Percentiles rank a stretch among this genome's conserved stretches.
Conservation (phyloP, 2,113 vertebrate species). For the Caranx melampygus region DNA sequence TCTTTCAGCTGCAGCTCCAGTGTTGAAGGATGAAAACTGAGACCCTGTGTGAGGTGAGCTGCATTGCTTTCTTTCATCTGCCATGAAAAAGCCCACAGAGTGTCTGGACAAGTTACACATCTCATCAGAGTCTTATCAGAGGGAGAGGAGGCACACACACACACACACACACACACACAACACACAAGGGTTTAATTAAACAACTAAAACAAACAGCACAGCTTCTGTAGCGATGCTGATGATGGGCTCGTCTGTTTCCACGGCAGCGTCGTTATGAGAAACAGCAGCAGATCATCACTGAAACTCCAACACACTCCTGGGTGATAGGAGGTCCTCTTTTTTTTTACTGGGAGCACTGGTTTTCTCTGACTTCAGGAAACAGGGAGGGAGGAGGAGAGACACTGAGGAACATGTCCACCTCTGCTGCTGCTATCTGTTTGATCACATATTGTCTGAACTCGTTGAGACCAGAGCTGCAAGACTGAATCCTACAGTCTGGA, state of each 20-base stretch:
- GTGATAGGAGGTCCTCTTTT: too few species aligned
- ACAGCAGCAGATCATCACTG: not conserved
- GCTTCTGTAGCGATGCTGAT: slow-evolving; percentile 39
- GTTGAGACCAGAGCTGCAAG: too few species aligned
- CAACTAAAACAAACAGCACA: slow-evolving; percentile 41
- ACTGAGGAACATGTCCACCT: too few species aligned
- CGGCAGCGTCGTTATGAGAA: not conserved
- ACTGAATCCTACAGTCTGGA: too few species aligned
- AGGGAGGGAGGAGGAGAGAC: too few species aligned
- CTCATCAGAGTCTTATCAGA: slow-evolving; percentile 28
- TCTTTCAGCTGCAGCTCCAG: slow-evolving; percentile 25
- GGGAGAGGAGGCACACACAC: slow-evolving; percentile 1
- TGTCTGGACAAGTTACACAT: slow-evolving; percentile 20
- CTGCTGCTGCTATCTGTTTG: too few species aligned
- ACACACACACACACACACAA: not conserved
- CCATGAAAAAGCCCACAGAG: slow-evolving; percentile 30
- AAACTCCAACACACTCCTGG: not conserved
- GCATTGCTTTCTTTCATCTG: slow-evolving; percentile 65
- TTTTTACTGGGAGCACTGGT: too few species aligned
- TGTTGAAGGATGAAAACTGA: slow-evolving; percentile 45
- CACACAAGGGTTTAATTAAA: slow-evolving; percentile 56
- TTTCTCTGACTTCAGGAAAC: too few species aligned
- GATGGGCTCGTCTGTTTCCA: slow-evolving; percentile 34
- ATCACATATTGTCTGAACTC: too few species aligned
- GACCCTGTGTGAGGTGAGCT: slow-evolving; percentile 28